A percentile compares a stretch with the other conserved stretches of the same genome.
Conservation (phyloP, 2,797 vertebrate species). For the Chrysolophus pictus region DNA sequence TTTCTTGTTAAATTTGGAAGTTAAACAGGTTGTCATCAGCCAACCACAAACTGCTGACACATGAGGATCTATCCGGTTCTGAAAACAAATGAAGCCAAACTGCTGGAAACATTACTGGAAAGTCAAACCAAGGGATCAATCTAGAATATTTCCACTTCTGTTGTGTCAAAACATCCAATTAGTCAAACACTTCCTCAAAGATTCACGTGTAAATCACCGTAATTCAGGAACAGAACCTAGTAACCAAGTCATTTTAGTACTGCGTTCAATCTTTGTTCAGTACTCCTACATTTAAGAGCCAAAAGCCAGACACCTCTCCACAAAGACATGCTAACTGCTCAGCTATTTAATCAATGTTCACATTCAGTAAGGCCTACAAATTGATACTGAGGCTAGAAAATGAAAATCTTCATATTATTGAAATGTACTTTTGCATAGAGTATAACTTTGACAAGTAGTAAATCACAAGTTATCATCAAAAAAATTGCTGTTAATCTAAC, state of each 20-base stretch:
- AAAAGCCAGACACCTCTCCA: neutral
- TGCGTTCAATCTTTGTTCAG: neutral
- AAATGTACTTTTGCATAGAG: neutral
- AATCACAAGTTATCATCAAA: neutral
- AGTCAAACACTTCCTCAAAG: neutral
- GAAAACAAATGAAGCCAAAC: conserved; percentile 14
- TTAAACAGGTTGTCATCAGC: conserved; percentile 35
- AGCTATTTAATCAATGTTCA: neutral
- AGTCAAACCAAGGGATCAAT: conserved; percentile 4
- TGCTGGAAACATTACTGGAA: conserved; percentile 7
- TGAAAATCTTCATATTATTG: neutral
- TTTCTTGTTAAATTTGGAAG: conserved; percentile 26
- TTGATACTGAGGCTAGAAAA: neutral
- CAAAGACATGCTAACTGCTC: neutral
- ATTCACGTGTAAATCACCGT: neutral
- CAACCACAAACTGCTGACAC: conserved; percentile 56
- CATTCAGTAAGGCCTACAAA: neutral
- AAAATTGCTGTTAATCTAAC: neutral
- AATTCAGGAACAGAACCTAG: neutral
- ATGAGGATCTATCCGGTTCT: neutral
- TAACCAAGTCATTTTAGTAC: neutral
- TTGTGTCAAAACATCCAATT: neutral
- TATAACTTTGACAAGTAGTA: neutral
- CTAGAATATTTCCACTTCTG: neutral
- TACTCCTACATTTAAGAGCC: neutral